Percentiles rank a stretch among this genome's conserved stretches.
These are phyloP conservation scores for Crypturellus tataupa DNA, from an alignment of 2,797 vertebrate species.

Conservation along the genomic window DNA sequence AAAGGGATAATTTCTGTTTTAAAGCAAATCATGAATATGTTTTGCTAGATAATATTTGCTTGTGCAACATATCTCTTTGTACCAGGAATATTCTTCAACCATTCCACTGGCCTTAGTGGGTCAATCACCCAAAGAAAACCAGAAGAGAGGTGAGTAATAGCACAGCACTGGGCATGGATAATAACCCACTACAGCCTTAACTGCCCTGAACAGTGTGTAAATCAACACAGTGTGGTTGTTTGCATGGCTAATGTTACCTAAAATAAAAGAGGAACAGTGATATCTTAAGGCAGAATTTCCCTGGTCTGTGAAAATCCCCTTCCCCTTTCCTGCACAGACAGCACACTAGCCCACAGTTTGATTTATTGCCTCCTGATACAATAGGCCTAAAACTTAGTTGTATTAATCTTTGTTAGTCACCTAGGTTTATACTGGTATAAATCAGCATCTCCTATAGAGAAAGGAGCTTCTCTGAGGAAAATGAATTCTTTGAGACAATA, in stretches of 20 bases:
- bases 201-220: background rate
- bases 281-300: background rate
- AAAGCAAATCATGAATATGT: background rate
- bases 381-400: background rate
- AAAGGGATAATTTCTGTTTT: background rate
- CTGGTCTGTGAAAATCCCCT: background rate
- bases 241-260: background rate
- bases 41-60: background rate
- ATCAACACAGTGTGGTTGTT: background rate
- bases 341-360: accelerated
- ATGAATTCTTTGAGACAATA: background rate
- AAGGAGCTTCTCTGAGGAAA: background rate
- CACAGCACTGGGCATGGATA: background rate
- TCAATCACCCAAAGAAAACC: background rate
- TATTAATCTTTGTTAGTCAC: background rate
- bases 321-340: background rate
- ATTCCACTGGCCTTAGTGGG: background rate
- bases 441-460: background rate
- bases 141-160: background rate
- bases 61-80: background rate
- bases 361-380: background rate
- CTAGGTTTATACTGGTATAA: background rate
- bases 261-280: background rate
- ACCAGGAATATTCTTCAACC: background rate
- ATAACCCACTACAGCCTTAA: background rate